Base-by-base conservation (phyloP, 2,888 invertebrate species). In the Ophion obscuratus region DNA sequence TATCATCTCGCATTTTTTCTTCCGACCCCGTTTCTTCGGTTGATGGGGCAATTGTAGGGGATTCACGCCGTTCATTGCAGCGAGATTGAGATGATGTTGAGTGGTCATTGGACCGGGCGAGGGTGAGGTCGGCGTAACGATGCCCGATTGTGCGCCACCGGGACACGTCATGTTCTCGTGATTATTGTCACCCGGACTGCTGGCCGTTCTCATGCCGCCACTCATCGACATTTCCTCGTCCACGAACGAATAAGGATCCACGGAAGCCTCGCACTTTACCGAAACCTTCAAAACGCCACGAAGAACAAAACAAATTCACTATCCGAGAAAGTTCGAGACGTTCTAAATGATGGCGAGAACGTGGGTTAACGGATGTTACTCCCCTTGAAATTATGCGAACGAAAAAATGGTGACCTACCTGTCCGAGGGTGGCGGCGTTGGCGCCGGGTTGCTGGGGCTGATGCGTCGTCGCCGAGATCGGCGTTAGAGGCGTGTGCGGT, bases 211-310 rank as follows among this genome's bases (percentile, higher is more conserved):
- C 90, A 95, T 94, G 92, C 96, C 95, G 75, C 95, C 95, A 92
- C 95, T 95, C 95, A 96, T 95, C 80, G 95, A 95, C 89, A 95
- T 95, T 89, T 97, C 97, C 92, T 97, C 97, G 93, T 97, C 97
- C 88, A 98, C 97, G 94, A 98, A 98, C 92, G 97, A 97, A 94
- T 98, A 98, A 3, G 97, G 97, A 94, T 97, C 97, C 90, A 97
- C 96, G 81, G 94, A 92, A 89, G 96, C 95, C 92, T 96, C 96
- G 87, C 96, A 95, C 91, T 96, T 96, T 89, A 96, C 95, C 88
- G 93, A 90, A 83, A 94, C 92, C 93, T 94, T 86, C 9, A 10
- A 5, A 53, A 31, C 24, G 0, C 9, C 20, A 14, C 20, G 31
- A 10, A n/a, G n/a, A 73, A 59, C 31, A 4, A 59, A 31, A 59